A percentile compares a stretch with the other conserved stretches of the same genome.
Evolutionary conservation across 2,113 vertebrate genomes (phyloP).

Genomic region (Chloebia gouldiae): DNA sequence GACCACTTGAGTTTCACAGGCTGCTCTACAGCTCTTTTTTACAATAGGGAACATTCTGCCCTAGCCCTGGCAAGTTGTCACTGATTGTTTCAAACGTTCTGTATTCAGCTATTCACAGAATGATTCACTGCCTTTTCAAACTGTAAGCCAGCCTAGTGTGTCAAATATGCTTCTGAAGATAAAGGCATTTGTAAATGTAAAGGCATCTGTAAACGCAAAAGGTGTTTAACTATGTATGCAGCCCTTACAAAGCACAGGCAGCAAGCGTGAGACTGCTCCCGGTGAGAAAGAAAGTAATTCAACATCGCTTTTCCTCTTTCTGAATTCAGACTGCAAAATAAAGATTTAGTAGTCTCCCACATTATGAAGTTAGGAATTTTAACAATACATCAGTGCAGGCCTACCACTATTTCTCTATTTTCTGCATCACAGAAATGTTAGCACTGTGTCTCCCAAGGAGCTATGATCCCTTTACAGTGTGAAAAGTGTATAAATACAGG

Average conservation of each 20-base stretch:
- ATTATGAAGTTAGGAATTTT: not conserved
- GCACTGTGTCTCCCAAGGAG: not conserved
- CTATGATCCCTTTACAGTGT: not conserved
- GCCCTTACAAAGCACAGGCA: constrained; percentile 41
- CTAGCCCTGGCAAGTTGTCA: constrained; percentile 37
- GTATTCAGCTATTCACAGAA: constrained; percentile 37
- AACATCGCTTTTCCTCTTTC: not conserved
- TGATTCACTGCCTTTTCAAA: constrained; percentile 46
- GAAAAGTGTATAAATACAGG: not conserved
- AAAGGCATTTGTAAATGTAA: constrained; percentile 59
- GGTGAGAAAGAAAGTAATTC: constrained; percentile 15
- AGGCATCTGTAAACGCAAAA: constrained; percentile 33
- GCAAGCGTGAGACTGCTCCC: not conserved
- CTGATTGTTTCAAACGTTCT: constrained; percentile 54
- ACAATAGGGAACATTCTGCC: not conserved
- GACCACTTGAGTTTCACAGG: not conserved
- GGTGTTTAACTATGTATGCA: constrained; percentile 46
- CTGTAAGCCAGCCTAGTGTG: constrained; percentile 38
- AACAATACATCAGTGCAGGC: not conserved
- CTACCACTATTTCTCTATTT: not conserved
- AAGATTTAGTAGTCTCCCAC: constrained; percentile 9
- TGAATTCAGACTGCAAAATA: constrained; percentile 29
- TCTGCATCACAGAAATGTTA: not conserved
- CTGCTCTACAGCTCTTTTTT: not conserved
- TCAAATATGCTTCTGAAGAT: constrained; percentile 63